These are phyloP conservation scores for Amiota communis DNA, from an alignment of 2,888 invertebrate species.

Conservation along the genomic window DNA sequence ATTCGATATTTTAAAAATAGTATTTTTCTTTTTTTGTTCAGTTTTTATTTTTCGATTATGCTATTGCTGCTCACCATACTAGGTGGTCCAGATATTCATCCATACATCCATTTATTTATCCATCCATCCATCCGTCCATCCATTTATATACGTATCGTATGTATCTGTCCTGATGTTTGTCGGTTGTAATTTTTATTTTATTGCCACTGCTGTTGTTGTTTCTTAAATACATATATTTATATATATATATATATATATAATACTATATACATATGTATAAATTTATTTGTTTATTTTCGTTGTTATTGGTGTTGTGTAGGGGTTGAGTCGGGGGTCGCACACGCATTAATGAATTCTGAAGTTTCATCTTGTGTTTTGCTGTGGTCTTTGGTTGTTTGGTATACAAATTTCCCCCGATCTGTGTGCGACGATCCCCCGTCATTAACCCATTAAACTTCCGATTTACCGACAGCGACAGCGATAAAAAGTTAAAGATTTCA, in stretches of 20 bases:
- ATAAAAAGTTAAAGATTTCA: constrained; percentile 48
- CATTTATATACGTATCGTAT: too few relatives aligned
- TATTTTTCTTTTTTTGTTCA: background rate
- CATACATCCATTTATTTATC: background rate
- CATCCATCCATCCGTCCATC: too few relatives aligned
- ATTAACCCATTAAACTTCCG: constrained; percentile 67
- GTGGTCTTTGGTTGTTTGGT: too few relatives aligned
- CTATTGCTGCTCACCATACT: background rate
- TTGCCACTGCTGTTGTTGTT: constrained; percentile 44
- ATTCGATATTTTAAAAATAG: constrained; percentile 17
- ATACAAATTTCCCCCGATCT: background rate
- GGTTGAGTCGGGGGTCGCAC: constrained; percentile 25
- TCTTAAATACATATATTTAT: constrained; percentile 34
- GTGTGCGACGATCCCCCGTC: constrained; percentile 49
- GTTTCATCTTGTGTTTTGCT: background rate
- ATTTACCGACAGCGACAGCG: constrained; percentile 66
- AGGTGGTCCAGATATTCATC: constrained; percentile 10
- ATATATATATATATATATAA: constrained; percentile 29
- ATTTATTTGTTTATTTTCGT: constrained; percentile 53
- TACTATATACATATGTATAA: constrained; percentile 49
- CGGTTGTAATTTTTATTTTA: constrained; percentile 65
- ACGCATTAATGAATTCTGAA: constrained; percentile 5
- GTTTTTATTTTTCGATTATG: constrained; percentile 1
- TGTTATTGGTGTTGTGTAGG: constrained; percentile 14
- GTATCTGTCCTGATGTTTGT: constrained; percentile 24